Evolutionary conservation across 2,797 vertebrate genomes (phyloP), one percentile per base, ranked within the genome.

Genomic region (Oryzias sinensis): DNA sequence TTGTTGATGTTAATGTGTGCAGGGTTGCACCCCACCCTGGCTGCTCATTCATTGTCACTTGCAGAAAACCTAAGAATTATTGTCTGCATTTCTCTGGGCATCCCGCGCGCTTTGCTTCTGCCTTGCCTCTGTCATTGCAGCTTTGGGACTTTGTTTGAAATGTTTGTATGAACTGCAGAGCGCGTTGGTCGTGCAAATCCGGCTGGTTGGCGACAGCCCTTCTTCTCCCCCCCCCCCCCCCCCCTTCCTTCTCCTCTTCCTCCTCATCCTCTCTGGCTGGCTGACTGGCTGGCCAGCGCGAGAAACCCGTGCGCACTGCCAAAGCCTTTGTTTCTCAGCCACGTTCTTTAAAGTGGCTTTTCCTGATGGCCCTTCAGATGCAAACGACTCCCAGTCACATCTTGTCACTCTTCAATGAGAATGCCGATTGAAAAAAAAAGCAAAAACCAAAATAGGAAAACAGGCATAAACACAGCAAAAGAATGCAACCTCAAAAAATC

Each of bases 261-360:
- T 82, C 55, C 62, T 44, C 53, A 51, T 70, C 57, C 58, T 45
- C 58, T 45, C 53, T 54, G 68, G 56, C 73, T 82, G 53, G 56
- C 73, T 82, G 53, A 78, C 83, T 85, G 75, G 68, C 72, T 68
- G 71, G 75, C 81, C 80, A 82, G 81, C 76, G 29, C 51, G 71
- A 83, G 80, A 76, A 74, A 82, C 81, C 83, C 57, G 62, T 71
- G 82, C 82, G 79, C 61, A 67, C 80, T 77, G 86, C 80, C 77
- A 76, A 49, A 83, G 82, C 81, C 90, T 91, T 91, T 91, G 89
- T 92, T 91, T 84, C 72, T 78, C 74, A 74, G 63, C 61, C 76
- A 60, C 54, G 70, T 52, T 63, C 59, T 41, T 61, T 61, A 68
- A 77, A 81, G 76, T 77, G 75, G 24, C 48, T 75, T 55, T 50